Conservation (phyloP, 2,113 vertebrate genomes). For the Apodemus speciosus region DNA sequence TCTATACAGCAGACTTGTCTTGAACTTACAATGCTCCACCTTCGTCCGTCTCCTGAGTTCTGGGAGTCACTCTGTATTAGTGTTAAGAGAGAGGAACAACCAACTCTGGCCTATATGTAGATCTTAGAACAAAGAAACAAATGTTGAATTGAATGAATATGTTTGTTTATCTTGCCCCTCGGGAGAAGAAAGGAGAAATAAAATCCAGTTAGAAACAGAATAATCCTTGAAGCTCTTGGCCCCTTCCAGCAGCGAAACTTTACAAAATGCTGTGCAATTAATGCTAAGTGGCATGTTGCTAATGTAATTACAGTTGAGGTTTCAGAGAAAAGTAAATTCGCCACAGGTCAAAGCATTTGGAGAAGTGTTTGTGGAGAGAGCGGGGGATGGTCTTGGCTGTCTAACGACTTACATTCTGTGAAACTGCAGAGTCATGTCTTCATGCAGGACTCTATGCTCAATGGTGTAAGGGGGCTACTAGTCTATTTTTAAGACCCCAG, state of each 20-base stretch:
- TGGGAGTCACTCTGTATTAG: neutral
- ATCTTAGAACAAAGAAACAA: neutral
- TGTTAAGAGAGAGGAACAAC: neutral
- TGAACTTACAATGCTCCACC: neutral
- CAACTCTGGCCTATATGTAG: neutral
- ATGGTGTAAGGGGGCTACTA: neutral
- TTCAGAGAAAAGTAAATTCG: conserved; percentile 45
- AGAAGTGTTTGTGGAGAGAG: neutral
- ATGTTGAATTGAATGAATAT: neutral
- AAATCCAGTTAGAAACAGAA: neutral
- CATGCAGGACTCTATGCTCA: neutral
- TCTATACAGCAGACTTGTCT: neutral
- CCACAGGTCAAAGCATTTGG: neutral
- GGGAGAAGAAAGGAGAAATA: neutral
- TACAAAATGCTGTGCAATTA: neutral
- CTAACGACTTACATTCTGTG: neutral
- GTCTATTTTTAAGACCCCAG: neutral
- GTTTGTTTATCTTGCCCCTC: neutral
- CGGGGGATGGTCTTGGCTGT: neutral
- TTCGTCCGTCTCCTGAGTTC: neutral
- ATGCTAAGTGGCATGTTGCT: conserved; percentile 23
- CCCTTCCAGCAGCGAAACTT: neutral
- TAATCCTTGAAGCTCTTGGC: neutral
- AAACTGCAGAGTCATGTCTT: neutral
- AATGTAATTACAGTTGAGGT: conserved; percentile 6